Evolutionary conservation across 2,113 vertebrate species (phyloP).

Genomic region (Lagenorhynchus albirostris): DNA sequence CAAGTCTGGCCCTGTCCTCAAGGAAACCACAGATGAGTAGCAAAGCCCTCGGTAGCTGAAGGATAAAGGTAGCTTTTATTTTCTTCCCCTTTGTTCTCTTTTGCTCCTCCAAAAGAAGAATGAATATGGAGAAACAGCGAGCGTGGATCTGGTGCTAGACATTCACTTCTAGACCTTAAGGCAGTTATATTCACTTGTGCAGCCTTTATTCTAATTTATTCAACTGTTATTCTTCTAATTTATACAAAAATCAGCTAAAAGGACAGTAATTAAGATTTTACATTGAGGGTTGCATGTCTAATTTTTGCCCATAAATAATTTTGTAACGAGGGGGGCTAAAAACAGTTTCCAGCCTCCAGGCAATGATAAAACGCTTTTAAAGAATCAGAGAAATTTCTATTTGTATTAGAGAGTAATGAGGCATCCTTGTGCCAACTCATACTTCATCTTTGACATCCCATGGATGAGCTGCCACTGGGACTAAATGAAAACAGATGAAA

Average conservation of each 20-base stretch:
- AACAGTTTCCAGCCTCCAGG: neutral
- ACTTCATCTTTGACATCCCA: neutral
- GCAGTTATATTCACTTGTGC: neutral
- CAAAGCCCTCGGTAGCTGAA: neutral
- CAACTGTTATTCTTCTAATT: neutral
- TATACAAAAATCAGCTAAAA: neutral
- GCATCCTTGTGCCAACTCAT: neutral
- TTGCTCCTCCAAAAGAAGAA: neutral
- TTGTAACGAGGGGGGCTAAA: neutral
- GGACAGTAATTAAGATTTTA: slow-evolving; percentile 55
- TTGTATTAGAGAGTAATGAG: slow-evolving; percentile 45
- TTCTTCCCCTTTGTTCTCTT: neutral
- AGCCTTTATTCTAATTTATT: neutral
- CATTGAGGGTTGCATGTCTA: neutral
- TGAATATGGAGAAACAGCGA: neutral
- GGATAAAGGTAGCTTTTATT: neutral
- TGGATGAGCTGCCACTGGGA: neutral
- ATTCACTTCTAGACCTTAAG: neutral
- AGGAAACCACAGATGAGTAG: neutral
- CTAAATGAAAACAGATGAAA: neutral
- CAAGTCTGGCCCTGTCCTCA: neutral
- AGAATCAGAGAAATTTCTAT: slow-evolving; percentile 23
- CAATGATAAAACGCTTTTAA: slow-evolving; percentile 1
- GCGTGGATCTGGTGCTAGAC: neutral
- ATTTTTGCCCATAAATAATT: slow-evolving; percentile 51